Conservation (phyloP, 2,888 invertebrate genomes). For the Shargacucullia verbasci region DNA sequence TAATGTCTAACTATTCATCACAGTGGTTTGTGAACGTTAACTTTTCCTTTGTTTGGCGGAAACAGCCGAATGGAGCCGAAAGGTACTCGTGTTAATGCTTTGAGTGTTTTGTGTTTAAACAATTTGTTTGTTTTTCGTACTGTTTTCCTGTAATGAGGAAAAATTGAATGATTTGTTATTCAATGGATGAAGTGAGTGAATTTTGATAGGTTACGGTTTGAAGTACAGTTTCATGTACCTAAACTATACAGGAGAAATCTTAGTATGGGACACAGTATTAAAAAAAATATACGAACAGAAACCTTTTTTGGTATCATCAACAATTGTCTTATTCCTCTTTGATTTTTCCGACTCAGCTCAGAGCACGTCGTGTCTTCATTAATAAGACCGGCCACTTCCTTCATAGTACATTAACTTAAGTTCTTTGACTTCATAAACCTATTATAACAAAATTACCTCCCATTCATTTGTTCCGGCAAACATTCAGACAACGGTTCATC, state of each 20-base stretch:
- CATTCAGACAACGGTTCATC: conserved; percentile 38
- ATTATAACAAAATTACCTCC: conserved; percentile 43
- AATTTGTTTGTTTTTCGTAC: not conserved
- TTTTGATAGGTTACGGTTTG: too few relatives aligned
- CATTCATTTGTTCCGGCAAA: conserved; percentile 35
- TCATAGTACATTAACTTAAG: conserved; percentile 17
- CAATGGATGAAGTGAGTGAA: too few relatives aligned
- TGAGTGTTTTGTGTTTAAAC: not conserved
- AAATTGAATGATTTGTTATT: not conserved
- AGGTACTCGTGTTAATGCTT: not conserved
- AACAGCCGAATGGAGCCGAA: conserved; percentile 21
- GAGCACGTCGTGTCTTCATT: not conserved
- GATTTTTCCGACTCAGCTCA: too few relatives aligned
- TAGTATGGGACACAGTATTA: too few relatives aligned
- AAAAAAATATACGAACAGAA: too few relatives aligned
- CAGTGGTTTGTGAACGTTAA: conserved; percentile 23
- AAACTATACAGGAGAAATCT: too few relatives aligned
- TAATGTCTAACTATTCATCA: conserved; percentile 48
- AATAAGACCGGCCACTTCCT: conserved; percentile 5
- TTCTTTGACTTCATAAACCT: conserved; percentile 41
- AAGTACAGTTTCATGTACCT: too few relatives aligned
- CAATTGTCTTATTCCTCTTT: too few relatives aligned
- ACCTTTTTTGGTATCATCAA: too few relatives aligned
- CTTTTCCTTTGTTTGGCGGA: conserved; percentile 37
- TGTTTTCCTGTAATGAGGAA: not conserved